phyloP scores from a whole-genome alignment of 2,888 invertebrate genomes.

The Ellobium chinense region DNA sequence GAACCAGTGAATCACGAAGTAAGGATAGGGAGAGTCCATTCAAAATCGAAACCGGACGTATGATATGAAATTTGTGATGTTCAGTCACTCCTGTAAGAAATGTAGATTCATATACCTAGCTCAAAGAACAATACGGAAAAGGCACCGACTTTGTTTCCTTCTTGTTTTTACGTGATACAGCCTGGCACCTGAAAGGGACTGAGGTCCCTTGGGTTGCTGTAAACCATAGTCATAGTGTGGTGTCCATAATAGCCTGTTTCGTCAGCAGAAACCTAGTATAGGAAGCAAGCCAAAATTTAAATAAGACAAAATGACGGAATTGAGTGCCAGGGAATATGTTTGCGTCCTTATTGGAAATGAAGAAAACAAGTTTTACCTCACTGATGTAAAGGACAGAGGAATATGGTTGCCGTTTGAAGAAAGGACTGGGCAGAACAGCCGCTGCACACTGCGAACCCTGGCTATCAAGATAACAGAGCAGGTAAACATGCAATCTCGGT shows the following conservation, averaged over 20 bases:
- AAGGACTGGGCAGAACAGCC: slow-evolving; percentile 57
- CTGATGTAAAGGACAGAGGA: slow-evolving; percentile 65
- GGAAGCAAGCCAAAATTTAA: neutral
- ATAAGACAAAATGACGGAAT: slow-evolving; percentile 28
- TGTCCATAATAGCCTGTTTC: too few species aligned
- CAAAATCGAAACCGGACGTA: slow-evolving; percentile 6
- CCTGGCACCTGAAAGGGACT: too few species aligned
- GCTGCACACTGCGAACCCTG: slow-evolving; percentile 58
- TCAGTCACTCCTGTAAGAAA: too few species aligned
- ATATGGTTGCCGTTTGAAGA: slow-evolving; percentile 73
- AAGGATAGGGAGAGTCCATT: neutral
- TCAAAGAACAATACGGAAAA: neutral
- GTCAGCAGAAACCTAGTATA: neutral
- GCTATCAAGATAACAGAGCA: slow-evolving; percentile 69
- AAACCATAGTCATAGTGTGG: neutral
- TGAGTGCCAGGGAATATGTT: slow-evolving; percentile 59
- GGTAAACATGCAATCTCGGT: too few species aligned
- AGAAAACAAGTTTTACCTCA: slow-evolving; percentile 63
- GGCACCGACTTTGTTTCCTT: neutral
- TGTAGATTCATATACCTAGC: too few species aligned
- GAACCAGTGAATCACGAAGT: slow-evolving; percentile 10
- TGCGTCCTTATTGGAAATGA: slow-evolving; percentile 65
- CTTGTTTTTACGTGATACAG: neutral
- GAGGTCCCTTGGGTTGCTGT: too few species aligned
- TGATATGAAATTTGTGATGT: too few species aligned